These are phyloP conservation scores for Aplochiton taeniatus DNA, from an alignment of 2,797 vertebrate species.

Conservation along the genomic window DNA sequence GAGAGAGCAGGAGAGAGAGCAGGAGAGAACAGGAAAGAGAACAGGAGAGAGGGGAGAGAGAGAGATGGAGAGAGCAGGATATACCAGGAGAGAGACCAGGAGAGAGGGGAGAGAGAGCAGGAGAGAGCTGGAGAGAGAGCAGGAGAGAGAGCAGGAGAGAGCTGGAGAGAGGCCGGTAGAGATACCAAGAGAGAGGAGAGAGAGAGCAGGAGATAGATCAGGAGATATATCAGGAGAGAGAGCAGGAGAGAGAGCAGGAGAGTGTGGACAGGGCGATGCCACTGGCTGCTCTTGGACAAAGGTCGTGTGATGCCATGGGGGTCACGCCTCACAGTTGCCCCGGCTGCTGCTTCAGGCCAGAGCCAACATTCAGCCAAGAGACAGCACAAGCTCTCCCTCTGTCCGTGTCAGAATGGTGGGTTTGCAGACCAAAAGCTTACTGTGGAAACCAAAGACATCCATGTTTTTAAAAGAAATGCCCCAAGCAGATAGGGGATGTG, in stretches of 20 bases:
- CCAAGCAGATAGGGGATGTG: constrained; percentile 35
- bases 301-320: background rate
- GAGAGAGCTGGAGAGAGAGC: background rate
- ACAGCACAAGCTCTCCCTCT: background rate
- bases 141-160: background rate
- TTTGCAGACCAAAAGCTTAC: no score
- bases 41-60: no score
- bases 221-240: background rate
- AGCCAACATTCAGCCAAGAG: background rate
- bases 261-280: constrained; percentile 8
- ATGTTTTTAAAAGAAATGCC: constrained; percentile 31
- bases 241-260: background rate
- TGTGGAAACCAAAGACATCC: background rate
- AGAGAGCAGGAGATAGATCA: background rate
- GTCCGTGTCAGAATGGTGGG: constrained; percentile 1
- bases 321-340: constrained; percentile 10
- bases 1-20: no score
- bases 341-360: constrained; percentile 42
- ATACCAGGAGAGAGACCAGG: no score
- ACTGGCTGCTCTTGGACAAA: constrained; percentile 41
- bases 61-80: background rate
- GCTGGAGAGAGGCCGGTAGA: background rate
- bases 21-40: no score
- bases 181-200: background rate
- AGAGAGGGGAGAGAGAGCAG: background rate